Percentiles rank a stretch among this genome's conserved stretches.
Conservation (phyloP, 2,888 invertebrate genomes). For the Hemaris fuciformis region DNA sequence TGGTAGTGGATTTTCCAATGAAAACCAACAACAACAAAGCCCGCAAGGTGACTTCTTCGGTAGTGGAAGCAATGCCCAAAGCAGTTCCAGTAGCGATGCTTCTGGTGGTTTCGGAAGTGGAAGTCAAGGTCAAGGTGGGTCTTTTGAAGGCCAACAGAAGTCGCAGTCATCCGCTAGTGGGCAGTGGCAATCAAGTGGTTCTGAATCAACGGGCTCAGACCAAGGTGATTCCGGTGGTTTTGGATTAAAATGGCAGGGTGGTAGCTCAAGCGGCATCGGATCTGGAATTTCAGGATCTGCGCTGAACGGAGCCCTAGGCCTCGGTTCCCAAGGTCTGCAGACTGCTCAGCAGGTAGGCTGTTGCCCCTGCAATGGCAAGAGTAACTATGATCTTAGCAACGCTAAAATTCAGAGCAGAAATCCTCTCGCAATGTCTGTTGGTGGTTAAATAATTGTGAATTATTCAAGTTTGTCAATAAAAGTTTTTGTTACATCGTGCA, state of each 20-base stretch:
- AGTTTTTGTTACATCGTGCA: not conserved
- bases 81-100: not conserved
- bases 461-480: not conserved
- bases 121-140: constrained; percentile 13
- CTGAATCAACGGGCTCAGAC: constrained; percentile 12
- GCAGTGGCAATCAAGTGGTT: constrained; percentile 21
- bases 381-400: constrained; percentile 66
- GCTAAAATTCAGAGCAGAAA: constrained; percentile 66
- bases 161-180: constrained; percentile 20
- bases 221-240: not conserved
- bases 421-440: constrained; percentile 67
- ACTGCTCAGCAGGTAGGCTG: constrained; percentile 46
- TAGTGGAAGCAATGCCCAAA: no score
- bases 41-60: no score
- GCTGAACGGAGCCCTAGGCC: constrained; percentile 52
- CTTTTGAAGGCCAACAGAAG: not conserved
- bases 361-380: constrained; percentile 60
- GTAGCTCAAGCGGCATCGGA: constrained; percentile 4
- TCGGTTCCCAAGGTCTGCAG: constrained; percentile 59
- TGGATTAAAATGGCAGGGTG: not conserved
- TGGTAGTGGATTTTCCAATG: not conserved
- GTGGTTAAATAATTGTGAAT: constrained; percentile 45
- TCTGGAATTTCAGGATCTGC: constrained; percentile 37
- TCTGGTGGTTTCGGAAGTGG: constrained; percentile 30
- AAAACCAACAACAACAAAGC: not conserved